A percentile compares a stretch with the other conserved stretches of the same genome.
Evolutionary conservation across 2,797 vertebrate genomes (phyloP).

Genomic region (Argentina silus): DNA sequence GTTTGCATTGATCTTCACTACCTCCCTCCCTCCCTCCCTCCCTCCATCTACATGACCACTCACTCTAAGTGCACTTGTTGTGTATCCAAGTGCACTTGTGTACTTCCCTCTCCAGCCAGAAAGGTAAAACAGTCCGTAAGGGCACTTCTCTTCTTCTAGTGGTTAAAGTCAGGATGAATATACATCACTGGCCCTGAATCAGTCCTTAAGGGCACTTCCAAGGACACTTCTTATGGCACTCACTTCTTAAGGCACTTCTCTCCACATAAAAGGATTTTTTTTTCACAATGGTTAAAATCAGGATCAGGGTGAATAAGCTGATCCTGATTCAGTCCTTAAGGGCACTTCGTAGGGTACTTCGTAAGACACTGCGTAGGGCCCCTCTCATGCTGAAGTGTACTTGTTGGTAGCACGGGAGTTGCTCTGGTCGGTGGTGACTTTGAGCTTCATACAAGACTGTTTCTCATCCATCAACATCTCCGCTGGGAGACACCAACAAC

Average conservation of each 20-base stretch:
- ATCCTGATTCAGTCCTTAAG: constrained; percentile 22
- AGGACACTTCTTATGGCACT: background rate
- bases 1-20: constrained; percentile 1
- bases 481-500: constrained; percentile 92
- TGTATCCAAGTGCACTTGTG: background rate
- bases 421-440: constrained; percentile 88
- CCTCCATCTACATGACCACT: constrained; percentile 13
- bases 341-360: background rate
- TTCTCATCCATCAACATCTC: constrained; percentile 93
- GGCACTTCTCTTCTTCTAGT: background rate
- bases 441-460: constrained; percentile 93
- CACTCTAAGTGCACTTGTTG: constrained; percentile 6
- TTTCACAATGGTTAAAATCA: constrained; percentile 26
- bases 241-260: background rate
- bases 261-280: constrained; percentile 15
- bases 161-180: background rate
- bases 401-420: constrained; percentile 92
- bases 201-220: constrained; percentile 5
- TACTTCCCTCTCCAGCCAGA: background rate
- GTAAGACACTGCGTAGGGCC: background rate
- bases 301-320: constrained; percentile 1
- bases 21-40: background rate
- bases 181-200: background rate
- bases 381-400: constrained; percentile 82
- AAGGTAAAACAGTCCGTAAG: background rate